Base-by-base conservation (phyloP, 2,888 invertebrate species). In the Drosophila neotestacea region DNA sequence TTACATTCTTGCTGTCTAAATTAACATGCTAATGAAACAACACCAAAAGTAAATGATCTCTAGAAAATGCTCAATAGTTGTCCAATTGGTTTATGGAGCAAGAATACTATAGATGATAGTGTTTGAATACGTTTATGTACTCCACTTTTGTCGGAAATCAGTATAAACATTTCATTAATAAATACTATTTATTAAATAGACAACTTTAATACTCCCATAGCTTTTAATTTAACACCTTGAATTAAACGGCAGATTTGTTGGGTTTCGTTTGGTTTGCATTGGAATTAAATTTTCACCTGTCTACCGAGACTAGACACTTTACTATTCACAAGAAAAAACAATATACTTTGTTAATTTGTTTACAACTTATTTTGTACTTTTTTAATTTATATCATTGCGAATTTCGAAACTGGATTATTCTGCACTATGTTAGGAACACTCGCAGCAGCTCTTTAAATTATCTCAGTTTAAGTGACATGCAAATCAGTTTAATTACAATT, bases 401-500 rank as follows among this genome's bases (percentile, higher is more conserved):
- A 13, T 51, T 51, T 38, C 10, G 6, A 1, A 6, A 22, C 5
- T 22, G 10, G 10, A 13, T 34, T 22, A 38, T 38, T 51, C 27
- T 39, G 7, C 39, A 13, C 22, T 10, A 5, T 39, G 41, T 54
- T 16, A 13, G 36, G 10, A 46, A 44, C 42, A 55, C 22, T 34
- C 42, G 42, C 42, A 16, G 44, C 22, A 38, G 55, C 10, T 55
- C 39, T 28, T 46, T 41, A 22, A 74, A 64, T 71, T 48, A 56
- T 58, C 22, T 34, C 56, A 6, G 7, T 32, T 32, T 32, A 32
- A 32, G 9, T 9, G 39, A 42, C 16, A 42, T 47, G 46, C 41
- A 79, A 83, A 74, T 83, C 70, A 65, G 55, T 72, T 78, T 76
- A 75, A 79, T 78, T 78, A 67, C 69, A 52, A 47, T 67, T 62